phyloP scores from a whole-genome alignment of 2,888 invertebrate species.

The Chalcis sispes region DNA sequence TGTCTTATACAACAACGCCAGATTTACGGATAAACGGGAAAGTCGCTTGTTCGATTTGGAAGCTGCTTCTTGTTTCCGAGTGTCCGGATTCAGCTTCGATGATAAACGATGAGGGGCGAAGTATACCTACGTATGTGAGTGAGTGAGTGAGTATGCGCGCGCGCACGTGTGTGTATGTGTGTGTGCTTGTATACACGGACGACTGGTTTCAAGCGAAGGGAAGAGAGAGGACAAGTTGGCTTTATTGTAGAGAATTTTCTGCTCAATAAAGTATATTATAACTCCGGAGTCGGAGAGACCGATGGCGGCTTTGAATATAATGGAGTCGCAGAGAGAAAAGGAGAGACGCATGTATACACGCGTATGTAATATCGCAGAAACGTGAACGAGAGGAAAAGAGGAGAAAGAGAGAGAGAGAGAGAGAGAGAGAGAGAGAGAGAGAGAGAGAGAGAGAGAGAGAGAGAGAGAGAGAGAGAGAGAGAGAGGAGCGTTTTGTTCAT shows the following conservation, averaged over 20 bases:
- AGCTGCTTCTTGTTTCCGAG: no score
- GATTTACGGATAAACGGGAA: no score
- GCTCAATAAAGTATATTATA: slow-evolving; percentile 73
- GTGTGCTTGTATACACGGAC: neutral
- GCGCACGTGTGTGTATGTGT: neutral
- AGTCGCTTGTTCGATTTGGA: no score
- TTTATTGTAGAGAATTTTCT: slow-evolving; percentile 74
- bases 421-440: no score
- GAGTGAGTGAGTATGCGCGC: neutral
- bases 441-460: no score
- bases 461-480: no score
- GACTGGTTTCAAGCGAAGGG: neutral
- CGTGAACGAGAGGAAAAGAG: neutral
- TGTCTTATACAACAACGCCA: no score
- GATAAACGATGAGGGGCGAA: no score
- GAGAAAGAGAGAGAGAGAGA: no score
- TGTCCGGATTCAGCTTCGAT: no score
- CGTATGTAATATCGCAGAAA: neutral
- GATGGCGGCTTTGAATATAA: slow-evolving; percentile 50
- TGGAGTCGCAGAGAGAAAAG: slow-evolving; percentile 51
- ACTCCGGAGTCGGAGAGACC: slow-evolving; percentile 62
- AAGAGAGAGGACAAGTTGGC: slow-evolving; percentile 65
- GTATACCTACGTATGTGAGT: neutral
- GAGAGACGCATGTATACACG: neutral
- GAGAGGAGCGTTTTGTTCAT: no score